These are phyloP conservation scores for Drosophila pseudotakahashii DNA, from an alignment of 2,888 invertebrate species.

Conservation along the genomic window DNA sequence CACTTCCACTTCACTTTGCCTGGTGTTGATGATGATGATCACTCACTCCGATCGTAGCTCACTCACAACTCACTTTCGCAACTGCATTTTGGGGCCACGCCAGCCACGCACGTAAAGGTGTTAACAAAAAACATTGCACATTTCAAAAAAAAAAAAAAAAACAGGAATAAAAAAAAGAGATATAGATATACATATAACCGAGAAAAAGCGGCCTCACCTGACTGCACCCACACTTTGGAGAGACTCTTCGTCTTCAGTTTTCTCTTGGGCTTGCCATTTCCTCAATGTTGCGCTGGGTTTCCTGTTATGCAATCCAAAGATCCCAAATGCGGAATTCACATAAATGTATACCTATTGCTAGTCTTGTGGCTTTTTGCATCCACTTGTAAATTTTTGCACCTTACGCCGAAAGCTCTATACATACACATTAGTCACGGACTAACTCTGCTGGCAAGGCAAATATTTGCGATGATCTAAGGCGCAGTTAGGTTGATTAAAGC, in stretches of 20 bases:
- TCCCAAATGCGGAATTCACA: slow-evolving; percentile 24
- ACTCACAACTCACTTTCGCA: slow-evolving; percentile 71
- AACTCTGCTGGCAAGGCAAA: slow-evolving; percentile 10
- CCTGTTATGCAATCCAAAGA: slow-evolving; percentile 53
- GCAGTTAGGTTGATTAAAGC: neutral
- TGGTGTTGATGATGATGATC: slow-evolving; percentile 29
- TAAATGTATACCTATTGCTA: slow-evolving; percentile 20
- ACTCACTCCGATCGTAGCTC: slow-evolving; percentile 37
- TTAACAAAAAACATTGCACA: slow-evolving; percentile 66
- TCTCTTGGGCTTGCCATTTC: slow-evolving; percentile 63
- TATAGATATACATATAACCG: slow-evolving; percentile 14
- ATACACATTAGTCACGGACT: slow-evolving; percentile 45
- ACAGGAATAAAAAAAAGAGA: neutral
- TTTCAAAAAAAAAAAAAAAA: slow-evolving; percentile 50
- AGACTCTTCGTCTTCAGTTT: slow-evolving; percentile 30
- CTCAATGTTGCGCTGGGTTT: slow-evolving; percentile 54
- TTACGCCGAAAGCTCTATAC: slow-evolving; percentile 24
- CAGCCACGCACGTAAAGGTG: slow-evolving; percentile 68
- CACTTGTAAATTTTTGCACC: slow-evolving; percentile 68
- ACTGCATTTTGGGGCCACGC: slow-evolving; percentile 69
- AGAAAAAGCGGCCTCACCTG: slow-evolving; percentile 53
- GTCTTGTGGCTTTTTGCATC: slow-evolving; percentile 46
- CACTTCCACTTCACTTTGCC: slow-evolving; percentile 59
- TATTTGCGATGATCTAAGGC: slow-evolving; percentile 54
- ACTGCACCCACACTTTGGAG: slow-evolving; percentile 54